phyloP scores from a whole-genome alignment of 2,113 vertebrate species.

The Dissostichus mawsoni region DNA sequence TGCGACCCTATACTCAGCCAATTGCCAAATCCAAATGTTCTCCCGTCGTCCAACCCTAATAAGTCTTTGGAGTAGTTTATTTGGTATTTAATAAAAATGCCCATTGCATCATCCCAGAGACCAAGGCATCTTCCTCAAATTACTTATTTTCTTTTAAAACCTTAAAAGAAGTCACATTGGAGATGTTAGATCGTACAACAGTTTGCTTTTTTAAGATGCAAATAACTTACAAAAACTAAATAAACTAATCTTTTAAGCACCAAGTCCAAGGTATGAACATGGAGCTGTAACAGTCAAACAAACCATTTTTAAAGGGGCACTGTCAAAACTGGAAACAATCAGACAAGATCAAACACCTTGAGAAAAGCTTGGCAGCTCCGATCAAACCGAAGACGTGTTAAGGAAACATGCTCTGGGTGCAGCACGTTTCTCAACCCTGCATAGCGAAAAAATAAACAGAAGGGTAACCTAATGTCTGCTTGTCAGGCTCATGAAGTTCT shows the following conservation, averaged over 20 bases:
- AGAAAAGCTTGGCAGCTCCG: constrained; percentile 38
- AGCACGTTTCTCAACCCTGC: constrained; percentile 12
- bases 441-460: not conserved
- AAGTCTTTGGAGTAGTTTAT: too few species aligned
- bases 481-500: constrained; percentile 42
- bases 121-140: too few species aligned
- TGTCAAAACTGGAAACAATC: constrained; percentile 33
- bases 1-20: too few species aligned
- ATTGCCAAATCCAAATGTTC: too few species aligned
- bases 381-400: not conserved
- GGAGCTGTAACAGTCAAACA: not conserved
- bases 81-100: too few species aligned
- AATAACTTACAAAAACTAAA: not conserved
- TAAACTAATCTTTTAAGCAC: not conserved
- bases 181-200: too few species aligned
- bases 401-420: not conserved
- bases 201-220: too few species aligned
- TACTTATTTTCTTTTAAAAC: too few species aligned
- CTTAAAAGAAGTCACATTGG: too few species aligned
- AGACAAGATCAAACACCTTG: constrained; percentile 52
- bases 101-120: too few species aligned
- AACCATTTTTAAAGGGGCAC: not conserved
- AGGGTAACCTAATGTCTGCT: constrained; percentile 18
- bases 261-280: too few species aligned
- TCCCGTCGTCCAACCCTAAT: too few species aligned